phyloP scores from a whole-genome alignment of 2,888 invertebrate species.

The Hoplodrina ambigua region DNA sequence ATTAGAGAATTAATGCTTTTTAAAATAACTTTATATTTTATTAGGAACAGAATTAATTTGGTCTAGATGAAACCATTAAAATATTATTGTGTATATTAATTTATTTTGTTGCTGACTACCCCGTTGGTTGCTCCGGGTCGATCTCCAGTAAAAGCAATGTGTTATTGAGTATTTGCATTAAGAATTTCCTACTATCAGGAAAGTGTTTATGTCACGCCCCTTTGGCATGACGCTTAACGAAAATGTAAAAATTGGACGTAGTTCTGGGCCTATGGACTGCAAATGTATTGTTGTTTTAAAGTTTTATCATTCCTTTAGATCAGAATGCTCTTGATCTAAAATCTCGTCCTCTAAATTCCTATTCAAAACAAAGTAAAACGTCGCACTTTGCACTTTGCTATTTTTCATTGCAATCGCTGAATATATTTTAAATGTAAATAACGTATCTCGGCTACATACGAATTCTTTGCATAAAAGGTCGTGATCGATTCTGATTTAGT shows the following conservation, averaged over 20 bases:
- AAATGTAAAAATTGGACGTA: neutral
- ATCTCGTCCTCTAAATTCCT: conserved; percentile 13
- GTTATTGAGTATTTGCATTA: neutral
- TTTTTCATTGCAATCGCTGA: conserved; percentile 40
- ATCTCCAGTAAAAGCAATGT: neutral
- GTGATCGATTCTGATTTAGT: conserved; percentile 41
- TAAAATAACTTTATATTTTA: conserved; percentile 21
- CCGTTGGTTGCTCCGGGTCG: neutral
- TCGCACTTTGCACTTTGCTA: conserved; percentile 34
- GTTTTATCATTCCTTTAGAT: neutral
- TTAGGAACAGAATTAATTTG: conserved; percentile 22
- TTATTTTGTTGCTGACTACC: conserved; percentile 9
- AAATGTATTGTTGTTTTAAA: neutral
- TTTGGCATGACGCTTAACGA: neutral
- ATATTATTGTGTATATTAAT: neutral
- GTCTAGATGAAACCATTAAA: neutral
- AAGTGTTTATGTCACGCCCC: too few species aligned
- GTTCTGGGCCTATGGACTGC: neutral
- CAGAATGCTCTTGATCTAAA: conserved; percentile 1
- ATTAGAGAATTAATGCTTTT: conserved; percentile 23
- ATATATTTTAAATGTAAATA: conserved; percentile 46
- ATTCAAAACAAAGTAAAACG: conserved; percentile 17
- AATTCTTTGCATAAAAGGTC: conserved; percentile 40
- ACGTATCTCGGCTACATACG: conserved; percentile 17
- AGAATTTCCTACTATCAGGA: too few species aligned